Base-by-base conservation (phyloP, 1,140 invertebrate species). In the Argopecten irradians region DNA sequence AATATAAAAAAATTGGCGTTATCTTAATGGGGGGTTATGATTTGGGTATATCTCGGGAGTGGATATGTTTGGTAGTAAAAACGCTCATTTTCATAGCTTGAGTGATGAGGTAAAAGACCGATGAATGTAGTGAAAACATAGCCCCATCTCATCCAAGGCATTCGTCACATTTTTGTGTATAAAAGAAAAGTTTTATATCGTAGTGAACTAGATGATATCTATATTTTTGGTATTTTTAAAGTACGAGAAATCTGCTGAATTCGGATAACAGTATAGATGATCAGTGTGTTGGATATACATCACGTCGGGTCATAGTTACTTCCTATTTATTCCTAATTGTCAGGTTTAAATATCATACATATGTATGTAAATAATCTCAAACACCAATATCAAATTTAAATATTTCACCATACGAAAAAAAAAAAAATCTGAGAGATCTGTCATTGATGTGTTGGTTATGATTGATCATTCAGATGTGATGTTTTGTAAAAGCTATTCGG, bases 141-240 rank as follows among this genome's bases (percentile, higher is more conserved):
- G 55, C 5, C 55, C 28, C 22, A 71, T 71, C 55, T 71, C 55
- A 55, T 55, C 43, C 16, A 71, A n/a, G 55, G 55, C 55, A 71
- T 71, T 71, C 55, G 28, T 71, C 55, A 71, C 55, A 71, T 71
- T 71, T 71, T 28, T 71, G 22, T 71, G 55, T 71, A 71, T 28
- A 71, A 71, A 71, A 71, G 55, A 71, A 28, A 71, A 71, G 55
- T 71, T 71, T 71, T 71, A 71, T 71, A 71, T 19, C 28, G 55
- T 71, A 28, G n/a, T 71, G 55, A 71, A 71, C 55, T 71, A 71
- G 55, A 71, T 71, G 55, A 71, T 71, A 71, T 71, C 55, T 71
- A n/a, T 71, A 71, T n/a, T 71, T 71, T 71, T 71, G 55, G 55
- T 71, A 71, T 71, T 71, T 28, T n/a, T 71, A 71, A 71, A 71